Evolutionary conservation across 2,888 invertebrate species (phyloP), one percentile per base, ranked within the genome.

Genomic region (Biston betularia): DNA sequence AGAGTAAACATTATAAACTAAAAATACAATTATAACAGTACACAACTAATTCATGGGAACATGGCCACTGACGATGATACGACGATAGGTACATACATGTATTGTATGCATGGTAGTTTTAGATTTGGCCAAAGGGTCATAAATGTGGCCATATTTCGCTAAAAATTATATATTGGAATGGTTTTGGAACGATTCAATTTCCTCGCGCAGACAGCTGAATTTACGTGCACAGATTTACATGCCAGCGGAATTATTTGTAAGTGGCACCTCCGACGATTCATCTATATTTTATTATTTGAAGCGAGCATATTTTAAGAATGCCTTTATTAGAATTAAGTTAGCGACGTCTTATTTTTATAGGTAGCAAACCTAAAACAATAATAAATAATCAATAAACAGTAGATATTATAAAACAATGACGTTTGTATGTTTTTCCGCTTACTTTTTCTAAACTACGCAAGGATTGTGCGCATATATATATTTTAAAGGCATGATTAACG

Each of bases 161-260:
- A 85, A 87, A 88, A 86, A 88, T 86, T 85, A 89, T 89, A 86
- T 89, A 89, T 90, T 85, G 88, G 84, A 84, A 88, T 89, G 89
- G 88, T 89, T 87, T 86, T 88, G 84, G 85, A 89, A 89, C 90
- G 89, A 90, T 93, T 92, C 92, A 92, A 93, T 93, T 92, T 92
- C 93, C 92, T 88, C 85, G 87, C 88, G 88, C 88, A 90, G 92
- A 92, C 92, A 93, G 79, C 81, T 83, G 85, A 90, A 93, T 93
- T 92, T 93, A 93, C 92, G 92, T 89, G 90, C 88, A 84, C 89
- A 88, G 89, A 92, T 93, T 91, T 92, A 91, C 89, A 90, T 89
- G 87, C 87, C 89, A 85, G 85, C 87, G 88, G 88, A 91, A 92
- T 91, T 90, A 90, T 91, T 92, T 89, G 86, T 87, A 90, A 91